Base-by-base conservation (phyloP, 2,113 vertebrate species). In the Sylvia atricapilla region DNA sequence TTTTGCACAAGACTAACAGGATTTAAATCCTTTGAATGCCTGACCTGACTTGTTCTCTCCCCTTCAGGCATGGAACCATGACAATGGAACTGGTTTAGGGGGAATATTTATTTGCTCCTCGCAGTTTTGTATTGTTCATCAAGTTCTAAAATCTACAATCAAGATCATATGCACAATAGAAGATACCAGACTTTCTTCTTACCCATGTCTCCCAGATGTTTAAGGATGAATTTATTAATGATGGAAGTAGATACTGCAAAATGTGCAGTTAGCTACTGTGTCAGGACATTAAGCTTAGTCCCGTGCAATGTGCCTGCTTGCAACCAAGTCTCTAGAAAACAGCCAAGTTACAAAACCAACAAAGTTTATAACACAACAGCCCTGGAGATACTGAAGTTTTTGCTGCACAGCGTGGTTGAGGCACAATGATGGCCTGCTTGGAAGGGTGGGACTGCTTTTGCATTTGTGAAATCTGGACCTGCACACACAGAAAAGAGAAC, bases 381-480 rank as follows among this genome's bases (percentile, higher is more conserved):
- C 23, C 69, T 17, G 43, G 44, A 49, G 25, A 18, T 49, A 13
- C 14, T 0, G 0, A 50, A n/a, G 0, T 0, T 50, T 69, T 83
- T 59, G 30, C 14, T 59, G 43, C 22, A 16, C 52, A 60, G 39
- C 18, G 3, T 24, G 47, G 22, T 9, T 72, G 47, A 25, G 31
- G 37, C 62, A 72, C 69, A 60, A n/a, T 31, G 53, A 12, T 80
- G 77, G 77, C 21, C 37, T 63, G 8, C 80, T 52, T 81, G 21
- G 16, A 37, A 67, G 53, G 35, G 58, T 47, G 64, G 37, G 53
- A 31, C 41, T 84, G 21, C 9, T 84, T 92, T 55, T 85, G 17
- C 13, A 23, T 69, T 50, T 89, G 55, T 30, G 64, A 92, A 67
- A 16, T 55, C 39, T 66, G 69, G 12, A n/a, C 37, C 81, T 87